These are phyloP conservation scores for Esox lucius DNA, from an alignment of 2,797 vertebrate species.

Conservation along the genomic window DNA sequence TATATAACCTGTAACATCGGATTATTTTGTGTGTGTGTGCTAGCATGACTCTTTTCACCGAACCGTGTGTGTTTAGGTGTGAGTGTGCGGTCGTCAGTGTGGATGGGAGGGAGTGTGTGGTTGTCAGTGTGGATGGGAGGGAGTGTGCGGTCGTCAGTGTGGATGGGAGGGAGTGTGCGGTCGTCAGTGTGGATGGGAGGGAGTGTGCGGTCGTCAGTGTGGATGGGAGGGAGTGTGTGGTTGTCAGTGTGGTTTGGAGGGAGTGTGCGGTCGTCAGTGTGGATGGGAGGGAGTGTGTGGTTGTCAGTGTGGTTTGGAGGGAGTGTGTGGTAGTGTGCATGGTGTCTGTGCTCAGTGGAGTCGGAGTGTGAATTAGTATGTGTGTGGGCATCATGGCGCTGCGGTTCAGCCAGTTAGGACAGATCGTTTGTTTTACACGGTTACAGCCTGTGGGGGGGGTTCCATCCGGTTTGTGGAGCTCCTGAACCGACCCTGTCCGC, in stretches of 20 bases:
- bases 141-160: background rate
- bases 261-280: background rate
- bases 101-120: background rate
- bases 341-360: too few species aligned
- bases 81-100: background rate
- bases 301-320: background rate
- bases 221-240: too few species aligned
- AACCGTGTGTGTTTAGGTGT: background rate
- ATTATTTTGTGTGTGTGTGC: too few species aligned
- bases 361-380: background rate
- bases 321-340: background rate
- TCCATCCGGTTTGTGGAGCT: too few species aligned
- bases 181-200: too few species aligned
- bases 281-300: background rate
- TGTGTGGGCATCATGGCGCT: background rate
- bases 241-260: background rate
- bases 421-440: too few species aligned
- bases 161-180: too few species aligned
- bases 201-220: background rate
- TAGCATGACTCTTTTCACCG: background rate
- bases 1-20: background rate
- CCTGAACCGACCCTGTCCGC: too few species aligned
- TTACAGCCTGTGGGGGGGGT: too few species aligned
- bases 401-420: too few species aligned
- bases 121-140: too few species aligned